phyloP scores from a whole-genome alignment of 2,113 vertebrate genomes.

The Syngnathus scovelli region DNA sequence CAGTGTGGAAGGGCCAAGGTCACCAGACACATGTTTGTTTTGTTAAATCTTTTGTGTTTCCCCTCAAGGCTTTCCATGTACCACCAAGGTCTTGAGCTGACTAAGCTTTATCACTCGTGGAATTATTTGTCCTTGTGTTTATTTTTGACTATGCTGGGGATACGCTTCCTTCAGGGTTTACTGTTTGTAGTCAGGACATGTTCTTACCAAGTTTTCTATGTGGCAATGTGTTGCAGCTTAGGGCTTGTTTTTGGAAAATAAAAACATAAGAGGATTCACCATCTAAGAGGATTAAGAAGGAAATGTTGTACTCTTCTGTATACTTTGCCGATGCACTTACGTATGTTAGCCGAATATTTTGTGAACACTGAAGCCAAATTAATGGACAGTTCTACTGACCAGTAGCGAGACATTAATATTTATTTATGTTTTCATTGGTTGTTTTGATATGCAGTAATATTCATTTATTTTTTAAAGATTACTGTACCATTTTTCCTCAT shows the following conservation, averaged over 20 bases:
- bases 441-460: background rate
- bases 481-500: too few relatives aligned
- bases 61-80: background rate
- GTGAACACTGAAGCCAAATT: too few relatives aligned
- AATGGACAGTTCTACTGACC: too few relatives aligned
- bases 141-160: background rate
- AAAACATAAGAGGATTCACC: background rate
- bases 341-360: too few relatives aligned
- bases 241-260: background rate
- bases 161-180: background rate
- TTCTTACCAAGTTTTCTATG: background rate
- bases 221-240: background rate
- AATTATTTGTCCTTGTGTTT: background rate
- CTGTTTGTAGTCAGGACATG: background rate
- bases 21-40: background rate
- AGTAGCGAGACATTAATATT: too few relatives aligned
- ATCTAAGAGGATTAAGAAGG: background rate
- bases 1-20: background rate
- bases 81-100: conserved; percentile 1
- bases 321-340: background rate
- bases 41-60: background rate
- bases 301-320: background rate
- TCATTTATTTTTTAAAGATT: too few relatives aligned
- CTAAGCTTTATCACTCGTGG: background rate
- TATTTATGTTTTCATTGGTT: background rate